Conservation (phyloP, 64 coral and sea anemone species). For the Montipora foliosa region DNA sequence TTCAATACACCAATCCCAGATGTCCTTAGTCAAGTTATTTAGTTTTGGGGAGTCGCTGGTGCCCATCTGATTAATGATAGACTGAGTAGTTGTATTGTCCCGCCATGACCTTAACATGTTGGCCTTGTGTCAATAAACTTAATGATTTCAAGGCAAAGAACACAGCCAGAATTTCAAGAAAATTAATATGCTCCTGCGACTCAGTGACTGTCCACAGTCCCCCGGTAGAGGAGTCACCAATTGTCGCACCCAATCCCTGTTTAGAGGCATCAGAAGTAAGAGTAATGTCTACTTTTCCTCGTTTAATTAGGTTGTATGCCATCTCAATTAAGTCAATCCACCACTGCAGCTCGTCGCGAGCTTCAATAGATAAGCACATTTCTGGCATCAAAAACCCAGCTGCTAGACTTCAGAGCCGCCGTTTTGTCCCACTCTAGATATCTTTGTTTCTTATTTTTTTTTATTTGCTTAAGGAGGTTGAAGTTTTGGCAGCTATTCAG, state of each 20-base stretch:
- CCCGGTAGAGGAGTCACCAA: neutral
- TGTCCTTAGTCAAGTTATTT: no score
- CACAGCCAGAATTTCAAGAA: slow-evolving; percentile 59
- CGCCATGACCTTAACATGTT: no score
- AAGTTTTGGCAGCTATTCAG: no score
- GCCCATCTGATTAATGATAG: neutral
- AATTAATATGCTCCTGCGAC: slow-evolving; percentile 47
- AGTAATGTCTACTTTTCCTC: neutral
- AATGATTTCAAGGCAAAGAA: no score
- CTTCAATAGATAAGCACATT: no score
- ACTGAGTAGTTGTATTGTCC: no score
- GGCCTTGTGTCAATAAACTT: no score
- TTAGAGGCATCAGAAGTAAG: slow-evolving; percentile 60
- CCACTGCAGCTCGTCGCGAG: neutral
- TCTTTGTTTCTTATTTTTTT: no score
- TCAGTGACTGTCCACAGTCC: slow-evolving; percentile 3
- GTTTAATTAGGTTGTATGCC: neutral
- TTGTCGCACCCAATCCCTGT: slow-evolving; percentile 43
- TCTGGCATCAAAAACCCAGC: neutral
- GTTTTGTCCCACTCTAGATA: slow-evolving; percentile 17
- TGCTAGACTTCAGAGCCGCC: neutral
- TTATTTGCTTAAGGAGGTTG: no score
- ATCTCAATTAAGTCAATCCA: neutral
- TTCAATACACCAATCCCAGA: no score
- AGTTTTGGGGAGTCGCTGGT: no score